Percentiles rank a stretch among this genome's conserved stretches.
These are phyloP conservation scores for Ecdyonurus torrentis DNA, from an alignment of 2,888 invertebrate species.

Conservation along the genomic window DNA sequence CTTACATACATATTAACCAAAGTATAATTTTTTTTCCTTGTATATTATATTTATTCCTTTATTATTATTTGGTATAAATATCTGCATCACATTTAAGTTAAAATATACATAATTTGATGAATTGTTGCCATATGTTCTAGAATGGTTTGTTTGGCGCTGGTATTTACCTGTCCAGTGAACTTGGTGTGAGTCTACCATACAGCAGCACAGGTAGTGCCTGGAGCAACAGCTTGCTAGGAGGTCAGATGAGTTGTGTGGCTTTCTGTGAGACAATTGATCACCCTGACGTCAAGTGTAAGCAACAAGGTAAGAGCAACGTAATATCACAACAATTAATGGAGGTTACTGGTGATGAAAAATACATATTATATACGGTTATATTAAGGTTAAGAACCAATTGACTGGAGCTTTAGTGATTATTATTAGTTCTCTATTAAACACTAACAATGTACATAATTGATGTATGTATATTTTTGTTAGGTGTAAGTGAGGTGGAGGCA, in stretches of 20 bases:
- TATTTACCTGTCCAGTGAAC: constrained; percentile 56
- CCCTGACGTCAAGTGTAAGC: constrained; percentile 33
- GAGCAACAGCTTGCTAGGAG: constrained; percentile 58
- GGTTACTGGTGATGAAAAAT: too few species aligned
- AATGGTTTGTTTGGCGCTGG: constrained; percentile 51
- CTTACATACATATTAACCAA: too few species aligned
- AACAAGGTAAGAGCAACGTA: constrained; percentile 15
- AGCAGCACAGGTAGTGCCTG: constrained; percentile 59
- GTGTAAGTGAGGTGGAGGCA: neutral
- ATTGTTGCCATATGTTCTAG: too few species aligned
- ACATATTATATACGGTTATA: too few species aligned
- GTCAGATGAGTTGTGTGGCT: constrained; percentile 58
- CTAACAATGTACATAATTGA: too few species aligned
- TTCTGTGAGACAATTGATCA: constrained; percentile 65
- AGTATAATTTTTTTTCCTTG: too few species aligned
- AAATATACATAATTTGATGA: too few species aligned
- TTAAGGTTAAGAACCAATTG: too few species aligned
- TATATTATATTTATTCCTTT: too few species aligned
- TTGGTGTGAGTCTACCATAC: constrained; percentile 51
- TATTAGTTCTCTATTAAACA: too few species aligned
- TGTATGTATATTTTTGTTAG: neutral
- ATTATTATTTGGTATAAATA: neutral
- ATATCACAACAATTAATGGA: too few species aligned
- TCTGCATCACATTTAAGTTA: neutral
- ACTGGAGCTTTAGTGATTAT: too few species aligned